These are phyloP conservation scores for Homarus americanus DNA, from an alignment of 1,140 invertebrate species.

Conservation along the genomic window DNA sequence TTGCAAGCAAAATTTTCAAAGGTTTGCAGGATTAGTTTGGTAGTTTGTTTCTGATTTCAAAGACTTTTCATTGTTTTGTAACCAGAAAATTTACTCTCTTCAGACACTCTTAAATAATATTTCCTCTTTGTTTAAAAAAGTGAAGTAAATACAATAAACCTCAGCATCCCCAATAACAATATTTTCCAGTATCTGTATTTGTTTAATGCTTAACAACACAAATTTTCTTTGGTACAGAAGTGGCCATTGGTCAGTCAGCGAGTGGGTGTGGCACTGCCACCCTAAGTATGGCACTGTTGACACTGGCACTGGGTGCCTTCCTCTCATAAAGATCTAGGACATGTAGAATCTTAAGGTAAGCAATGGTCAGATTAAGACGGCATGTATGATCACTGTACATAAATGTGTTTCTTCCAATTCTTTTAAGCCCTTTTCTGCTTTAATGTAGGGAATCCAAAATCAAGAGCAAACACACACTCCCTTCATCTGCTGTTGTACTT, in stretches of 20 bases:
- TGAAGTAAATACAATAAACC: neutral
- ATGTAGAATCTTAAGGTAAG: neutral
- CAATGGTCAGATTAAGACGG: no score
- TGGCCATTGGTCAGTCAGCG: neutral
- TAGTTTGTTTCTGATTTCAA: neutral
- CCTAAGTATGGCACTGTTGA: neutral
- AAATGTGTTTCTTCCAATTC: no score
- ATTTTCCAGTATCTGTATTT: neutral
- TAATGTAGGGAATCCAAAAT: no score
- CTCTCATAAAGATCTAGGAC: slow-evolving; percentile 6
- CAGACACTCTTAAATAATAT: neutral
- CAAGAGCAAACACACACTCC: no score
- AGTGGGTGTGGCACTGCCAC: neutral
- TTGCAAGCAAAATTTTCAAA: neutral
- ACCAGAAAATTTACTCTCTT: neutral
- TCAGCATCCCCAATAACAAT: neutral
- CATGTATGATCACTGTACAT: no score
- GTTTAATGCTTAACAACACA: no score
- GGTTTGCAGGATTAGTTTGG: neutral
- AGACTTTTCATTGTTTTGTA: neutral
- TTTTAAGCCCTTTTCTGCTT: no score
- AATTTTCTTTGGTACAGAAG: slow-evolving; percentile 6
- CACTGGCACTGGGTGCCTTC: neutral
- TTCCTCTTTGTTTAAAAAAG: neutral
- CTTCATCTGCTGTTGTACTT: no score